A percentile compares a stretch with the other conserved stretches of the same genome.
These are phyloP conservation scores for Fragum fragum DNA, from an alignment of 2,888 invertebrate genomes.

Conservation along the genomic window DNA sequence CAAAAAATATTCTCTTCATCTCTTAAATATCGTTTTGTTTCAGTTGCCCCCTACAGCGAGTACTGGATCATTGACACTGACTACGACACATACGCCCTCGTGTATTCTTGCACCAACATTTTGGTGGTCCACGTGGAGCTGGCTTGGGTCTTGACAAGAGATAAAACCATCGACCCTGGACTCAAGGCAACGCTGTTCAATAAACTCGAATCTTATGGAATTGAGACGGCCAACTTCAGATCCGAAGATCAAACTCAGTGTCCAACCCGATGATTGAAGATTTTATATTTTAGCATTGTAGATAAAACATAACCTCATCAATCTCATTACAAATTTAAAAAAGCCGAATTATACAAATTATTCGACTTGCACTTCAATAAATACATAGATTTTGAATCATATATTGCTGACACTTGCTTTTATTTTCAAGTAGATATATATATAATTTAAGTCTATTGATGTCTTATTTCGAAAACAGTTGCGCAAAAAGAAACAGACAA, in stretches of 20 bases:
- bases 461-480: no score
- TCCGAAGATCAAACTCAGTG: constrained; percentile 62
- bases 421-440: no score
- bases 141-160: constrained; percentile 71
- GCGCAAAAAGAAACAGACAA: no score
- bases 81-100: constrained; percentile 69
- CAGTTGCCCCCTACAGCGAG: constrained; percentile 67
- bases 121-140: constrained; percentile 66
- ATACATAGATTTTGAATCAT: no score
- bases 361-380: no score
- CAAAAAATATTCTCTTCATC: no score
- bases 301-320: no score
- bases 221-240: constrained; percentile 63
- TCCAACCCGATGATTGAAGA: background rate
- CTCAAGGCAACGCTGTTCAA: constrained; percentile 51
- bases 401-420: no score
- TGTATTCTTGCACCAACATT: constrained; percentile 69
- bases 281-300: background rate
- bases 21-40: no score
- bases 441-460: no score
- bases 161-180: constrained; percentile 50
- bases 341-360: no score
- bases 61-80: constrained; percentile 76
- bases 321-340: no score
- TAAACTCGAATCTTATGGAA: constrained; percentile 54